Evolutionary conservation across 1,140 invertebrate genomes (phyloP).

Genomic region (Odontomachus brunneus): DNA sequence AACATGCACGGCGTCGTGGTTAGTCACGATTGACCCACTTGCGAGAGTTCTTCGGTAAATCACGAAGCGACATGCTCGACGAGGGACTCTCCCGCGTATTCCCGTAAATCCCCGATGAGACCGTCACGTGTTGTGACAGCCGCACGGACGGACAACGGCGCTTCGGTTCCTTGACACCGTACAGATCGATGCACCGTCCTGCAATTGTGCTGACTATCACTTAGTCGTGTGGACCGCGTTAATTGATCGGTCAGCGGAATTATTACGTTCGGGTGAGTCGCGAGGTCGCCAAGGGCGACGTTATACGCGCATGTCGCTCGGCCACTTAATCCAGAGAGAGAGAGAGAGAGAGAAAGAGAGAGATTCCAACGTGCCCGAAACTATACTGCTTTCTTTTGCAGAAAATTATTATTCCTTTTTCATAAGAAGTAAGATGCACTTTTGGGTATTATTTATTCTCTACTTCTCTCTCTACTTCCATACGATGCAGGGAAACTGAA

Average conservation of each 20-base stretch:
- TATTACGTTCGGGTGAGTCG: background rate
- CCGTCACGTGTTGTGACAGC: constrained; percentile 62
- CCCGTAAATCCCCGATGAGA: constrained; percentile 73
- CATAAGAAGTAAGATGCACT: too few relatives aligned
- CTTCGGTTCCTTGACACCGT: constrained; percentile 61
- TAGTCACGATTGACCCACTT: constrained; percentile 72
- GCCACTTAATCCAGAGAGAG: background rate
- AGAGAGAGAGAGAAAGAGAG: too few relatives aligned
- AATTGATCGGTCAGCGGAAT: constrained; percentile 36
- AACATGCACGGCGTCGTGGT: constrained; percentile 44
- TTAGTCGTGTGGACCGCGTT: constrained; percentile 59
- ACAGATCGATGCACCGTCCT: constrained; percentile 54
- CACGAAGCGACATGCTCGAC: constrained; percentile 43
- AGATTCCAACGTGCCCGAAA: too few relatives aligned
- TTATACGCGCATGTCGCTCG: too few relatives aligned
- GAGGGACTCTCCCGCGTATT: constrained; percentile 51
- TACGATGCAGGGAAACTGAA: too few relatives aligned
- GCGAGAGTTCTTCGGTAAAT: constrained; percentile 64
- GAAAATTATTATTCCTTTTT: background rate
- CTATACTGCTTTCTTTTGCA: too few relatives aligned
- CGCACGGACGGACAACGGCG: constrained; percentile 56
- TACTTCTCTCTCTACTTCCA: too few relatives aligned
- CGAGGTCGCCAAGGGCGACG: background rate
- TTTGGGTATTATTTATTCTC: too few relatives aligned
- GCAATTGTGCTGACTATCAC: constrained; percentile 29